Evolutionary conservation across 30 jellyfish, hydroid and myxozoan species (phyloP).

Genomic region (Pseudorhiza aurosa): DNA sequence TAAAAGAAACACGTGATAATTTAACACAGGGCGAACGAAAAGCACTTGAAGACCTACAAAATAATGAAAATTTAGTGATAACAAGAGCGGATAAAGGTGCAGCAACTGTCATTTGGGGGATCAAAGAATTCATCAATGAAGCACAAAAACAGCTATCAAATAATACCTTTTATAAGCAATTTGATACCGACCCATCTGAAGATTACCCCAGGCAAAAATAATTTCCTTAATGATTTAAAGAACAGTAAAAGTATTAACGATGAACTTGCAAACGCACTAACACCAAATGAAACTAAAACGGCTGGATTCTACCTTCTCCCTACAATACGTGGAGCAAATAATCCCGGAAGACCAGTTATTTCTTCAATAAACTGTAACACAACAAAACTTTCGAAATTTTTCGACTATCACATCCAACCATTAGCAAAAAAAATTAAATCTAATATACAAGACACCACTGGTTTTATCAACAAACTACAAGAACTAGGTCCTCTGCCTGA

Average conservation of each 20-base stretch:
- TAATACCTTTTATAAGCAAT: neutral
- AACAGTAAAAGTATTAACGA: slow-evolving; percentile 4
- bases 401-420: slow-evolving; percentile 15
- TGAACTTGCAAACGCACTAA: neutral
- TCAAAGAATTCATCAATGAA: slow-evolving; percentile 9
- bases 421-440: slow-evolving; percentile 3
- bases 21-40: slow-evolving; percentile 1
- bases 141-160: slow-evolving; percentile 7
- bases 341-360: slow-evolving; percentile 15
- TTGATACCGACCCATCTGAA: slow-evolving; percentile 7
- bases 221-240: slow-evolving; percentile 1
- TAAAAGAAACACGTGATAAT: neutral
- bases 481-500: slow-evolving; percentile 1
- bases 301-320: slow-evolving; percentile 18
- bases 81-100: slow-evolving; percentile 32
- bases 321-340: neutral
- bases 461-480: neutral
- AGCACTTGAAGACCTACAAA: neutral
- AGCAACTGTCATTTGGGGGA: slow-evolving; percentile 27
- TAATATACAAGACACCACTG: slow-evolving; percentile 4
- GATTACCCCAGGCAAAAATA: neutral
- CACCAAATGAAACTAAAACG: slow-evolving; percentile 8
- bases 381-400: slow-evolving; percentile 7
- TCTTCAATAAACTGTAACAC: neutral
- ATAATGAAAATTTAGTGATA: neutral